These are phyloP conservation scores for Tinea semifulvella DNA, from an alignment of 2,888 invertebrate species.

Conservation along the genomic window DNA sequence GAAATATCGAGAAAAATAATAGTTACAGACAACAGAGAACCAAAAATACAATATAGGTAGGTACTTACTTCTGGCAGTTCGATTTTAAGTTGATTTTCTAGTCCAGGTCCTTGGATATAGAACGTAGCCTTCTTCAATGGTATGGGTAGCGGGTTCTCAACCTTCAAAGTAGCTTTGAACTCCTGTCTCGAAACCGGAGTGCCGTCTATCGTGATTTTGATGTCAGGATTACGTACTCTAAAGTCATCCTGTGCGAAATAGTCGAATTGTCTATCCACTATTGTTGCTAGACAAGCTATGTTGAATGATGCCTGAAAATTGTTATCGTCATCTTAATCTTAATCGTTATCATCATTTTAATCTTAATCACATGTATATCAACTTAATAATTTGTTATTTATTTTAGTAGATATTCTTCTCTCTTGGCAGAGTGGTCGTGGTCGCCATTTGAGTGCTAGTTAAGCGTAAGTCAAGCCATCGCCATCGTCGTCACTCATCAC, in stretches of 20 bases:
- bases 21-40: too few relatives aligned
- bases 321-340: too few relatives aligned
- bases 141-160: slow-evolving; percentile 85
- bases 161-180: slow-evolving; percentile 69
- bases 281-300: slow-evolving; percentile 81
- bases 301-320: slow-evolving; percentile 74
- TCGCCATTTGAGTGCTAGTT: too few relatives aligned
- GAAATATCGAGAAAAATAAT: too few relatives aligned
- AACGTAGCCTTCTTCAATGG: slow-evolving; percentile 80
- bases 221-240: slow-evolving; percentile 87
- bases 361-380: too few relatives aligned
- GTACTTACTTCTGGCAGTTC: slow-evolving; percentile 67
- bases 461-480: too few relatives aligned
- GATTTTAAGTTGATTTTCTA: slow-evolving; percentile 77
- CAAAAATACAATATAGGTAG: too few relatives aligned
- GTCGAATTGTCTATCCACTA: slow-evolving; percentile 84
- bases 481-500: too few relatives aligned
- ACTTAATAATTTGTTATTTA: too few relatives aligned
- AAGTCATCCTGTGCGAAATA: slow-evolving; percentile 92
- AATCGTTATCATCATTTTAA: too few relatives aligned
- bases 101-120: slow-evolving; percentile 82
- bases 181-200: slow-evolving; percentile 59
- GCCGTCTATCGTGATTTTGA: slow-evolving; percentile 74
- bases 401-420: too few relatives aligned
- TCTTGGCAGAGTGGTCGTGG: too few relatives aligned